A percentile compares a stretch with the other conserved stretches of the same genome.
Conservation (phyloP, 2,888 invertebrate genomes). For the Heliconius aoede region DNA sequence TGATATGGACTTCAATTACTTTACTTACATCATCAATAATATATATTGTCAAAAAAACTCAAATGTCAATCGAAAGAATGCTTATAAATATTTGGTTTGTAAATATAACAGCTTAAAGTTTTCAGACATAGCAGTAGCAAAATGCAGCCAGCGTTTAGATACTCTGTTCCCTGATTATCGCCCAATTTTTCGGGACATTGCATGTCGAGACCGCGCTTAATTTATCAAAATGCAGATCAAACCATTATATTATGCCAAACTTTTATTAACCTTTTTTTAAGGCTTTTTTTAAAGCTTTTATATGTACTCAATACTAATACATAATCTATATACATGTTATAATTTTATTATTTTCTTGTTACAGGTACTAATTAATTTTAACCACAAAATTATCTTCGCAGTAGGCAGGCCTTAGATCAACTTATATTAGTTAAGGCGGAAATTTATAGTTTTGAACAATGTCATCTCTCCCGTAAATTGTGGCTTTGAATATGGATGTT, state of each 20-base stretch:
- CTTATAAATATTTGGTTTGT: too few relatives aligned
- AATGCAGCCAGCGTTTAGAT: neutral
- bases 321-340: neutral
- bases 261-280: too few relatives aligned
- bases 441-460: neutral
- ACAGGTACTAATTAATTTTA: constrained; percentile 10
- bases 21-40: too few relatives aligned
- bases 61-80: neutral
- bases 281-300: too few relatives aligned
- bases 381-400: constrained; percentile 10
- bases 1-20: neutral
- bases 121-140: neutral
- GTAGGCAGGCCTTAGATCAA: neutral
- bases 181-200: neutral
- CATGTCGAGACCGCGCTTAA: neutral
- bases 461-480: neutral
- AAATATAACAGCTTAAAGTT: too few relatives aligned
- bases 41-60: neutral
- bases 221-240: neutral
- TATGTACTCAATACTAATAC: too few relatives aligned
- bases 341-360: constrained; percentile 1
- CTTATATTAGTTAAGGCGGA: neutral
- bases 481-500: neutral
- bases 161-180: neutral
- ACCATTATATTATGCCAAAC: neutral